Evolutionary conservation across 92 coral and sea anemone genomes (phyloP).

Genomic region (Meandrina meandrites): DNA sequence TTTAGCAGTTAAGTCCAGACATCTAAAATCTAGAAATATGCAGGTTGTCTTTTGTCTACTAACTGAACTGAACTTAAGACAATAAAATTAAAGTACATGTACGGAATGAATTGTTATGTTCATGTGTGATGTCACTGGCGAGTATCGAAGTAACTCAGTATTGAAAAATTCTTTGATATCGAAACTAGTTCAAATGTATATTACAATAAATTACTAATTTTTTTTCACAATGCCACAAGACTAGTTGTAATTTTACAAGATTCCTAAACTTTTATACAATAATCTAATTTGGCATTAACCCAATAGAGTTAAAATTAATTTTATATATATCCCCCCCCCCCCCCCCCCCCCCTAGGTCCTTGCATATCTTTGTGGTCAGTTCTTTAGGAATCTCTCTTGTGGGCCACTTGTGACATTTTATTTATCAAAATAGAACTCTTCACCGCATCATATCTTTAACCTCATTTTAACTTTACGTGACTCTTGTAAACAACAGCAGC

Average conservation of each 20-base stretch:
- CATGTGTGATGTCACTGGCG: not conserved
- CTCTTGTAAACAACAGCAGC: not conserved
- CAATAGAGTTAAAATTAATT: constrained; percentile 1
- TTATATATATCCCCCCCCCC: not conserved
- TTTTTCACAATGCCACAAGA: constrained; percentile 17
- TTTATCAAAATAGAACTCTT: constrained; percentile 38
- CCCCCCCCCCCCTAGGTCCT: too few relatives aligned
- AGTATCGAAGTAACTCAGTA: not conserved
- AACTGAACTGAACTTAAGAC: not conserved
- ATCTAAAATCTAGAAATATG: not conserved
- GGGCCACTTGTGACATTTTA: not conserved
- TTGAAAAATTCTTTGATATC: not conserved
- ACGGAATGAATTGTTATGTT: not conserved
- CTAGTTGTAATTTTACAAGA: constrained; percentile 12
- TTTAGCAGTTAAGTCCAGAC: not conserved
- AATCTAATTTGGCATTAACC: not conserved
- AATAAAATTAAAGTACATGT: not conserved
- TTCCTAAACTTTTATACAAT: not conserved
- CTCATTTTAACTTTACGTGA: not conserved
- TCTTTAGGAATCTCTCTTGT: not conserved
- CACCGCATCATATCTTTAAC: not conserved
- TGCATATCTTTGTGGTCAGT: not conserved
- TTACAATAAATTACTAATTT: constrained; percentile 41
- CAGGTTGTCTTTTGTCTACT: not conserved
- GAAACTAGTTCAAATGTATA: constrained; percentile 13